Evolutionary conservation across 2,888 invertebrate genomes (phyloP), one percentile per base, ranked within the genome.

Genomic region (Priocnemis perturbator): DNA sequence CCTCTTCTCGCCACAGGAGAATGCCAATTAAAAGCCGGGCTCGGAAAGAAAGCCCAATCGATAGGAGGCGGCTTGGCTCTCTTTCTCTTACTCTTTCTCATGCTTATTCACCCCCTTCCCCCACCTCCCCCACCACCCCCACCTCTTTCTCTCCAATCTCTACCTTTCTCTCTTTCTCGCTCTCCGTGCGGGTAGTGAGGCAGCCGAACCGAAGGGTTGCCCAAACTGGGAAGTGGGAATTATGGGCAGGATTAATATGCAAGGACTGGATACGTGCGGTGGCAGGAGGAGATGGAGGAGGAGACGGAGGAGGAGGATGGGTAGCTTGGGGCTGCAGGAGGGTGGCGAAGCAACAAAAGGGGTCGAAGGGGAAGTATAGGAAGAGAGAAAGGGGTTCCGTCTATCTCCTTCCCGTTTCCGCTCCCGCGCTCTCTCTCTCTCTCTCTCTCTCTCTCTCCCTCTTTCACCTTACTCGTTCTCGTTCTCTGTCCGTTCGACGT

Each of bases 201-300:
- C 81, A 83, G 81, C 81, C 82, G 83, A 83, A 80, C 73, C 84
- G 87, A 88, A 88, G 88, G 88, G 89, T 88, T 88, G 88, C 88
- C 88, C 86, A 88, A 88, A 88, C 88, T 88, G 88, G 86, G 87
- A 88, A 88, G 88, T 89, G 88, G 88, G 87, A 89, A 88, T 89
- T 89, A 89, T 89, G 89, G 89, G 87, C 85, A 88, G 89, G 89
- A 89, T 89, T 89, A 89, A 89, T 89, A 89, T 89, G 89, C 89
- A 89, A 89, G 88, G 89, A 89, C 87, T 89, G 89, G 88, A 89
- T 89, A 88, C 88, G 89, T 87, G 86, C 84, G 85, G 86, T 81
- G 81, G 82, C 81, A 79, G 84, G 84, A 82, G 87, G 84, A 79
- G 78, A 81, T 77, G 78, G 67, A 74, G 69, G 67, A 62, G 71